These are phyloP conservation scores for Herpailurus yagouaroundi DNA, from an alignment of 2,113 vertebrate genomes.

Conservation along the genomic window DNA sequence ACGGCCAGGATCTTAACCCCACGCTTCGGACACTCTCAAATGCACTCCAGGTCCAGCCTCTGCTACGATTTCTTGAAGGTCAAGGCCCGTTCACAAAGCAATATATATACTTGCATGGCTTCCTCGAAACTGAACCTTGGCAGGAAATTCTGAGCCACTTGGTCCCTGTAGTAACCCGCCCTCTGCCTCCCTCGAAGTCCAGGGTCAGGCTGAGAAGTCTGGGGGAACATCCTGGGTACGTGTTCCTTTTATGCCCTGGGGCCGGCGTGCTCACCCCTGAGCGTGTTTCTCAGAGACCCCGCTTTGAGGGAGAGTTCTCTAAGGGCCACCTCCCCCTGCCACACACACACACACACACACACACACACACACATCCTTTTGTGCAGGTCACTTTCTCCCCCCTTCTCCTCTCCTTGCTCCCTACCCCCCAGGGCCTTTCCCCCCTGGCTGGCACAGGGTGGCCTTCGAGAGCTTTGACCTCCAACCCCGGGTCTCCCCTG, in stretches of 20 bases:
- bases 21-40: not conserved
- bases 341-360: not conserved
- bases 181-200: not conserved
- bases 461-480: not conserved
- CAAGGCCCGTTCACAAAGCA: not conserved
- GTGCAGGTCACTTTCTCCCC: not conserved
- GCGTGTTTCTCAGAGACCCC: not conserved
- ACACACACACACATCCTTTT: not conserved
- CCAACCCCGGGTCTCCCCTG: not conserved
- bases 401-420: not conserved
- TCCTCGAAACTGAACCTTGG: not conserved
- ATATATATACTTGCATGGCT: not conserved
- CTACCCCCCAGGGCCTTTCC: accelerated
- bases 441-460: not conserved
- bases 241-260: not conserved
- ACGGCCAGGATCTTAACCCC: not conserved
- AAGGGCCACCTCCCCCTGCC: accelerated
- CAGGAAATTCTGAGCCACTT: not conserved
- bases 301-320: no score
- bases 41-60: not conserved
- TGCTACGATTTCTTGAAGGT: not conserved
- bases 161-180: not conserved
- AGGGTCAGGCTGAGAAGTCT: not conserved
- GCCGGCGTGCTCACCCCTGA: no score
- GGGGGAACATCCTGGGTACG: no score